Base-by-base conservation (phyloP, 2,888 invertebrate genomes). In the Actias luna region DNA sequence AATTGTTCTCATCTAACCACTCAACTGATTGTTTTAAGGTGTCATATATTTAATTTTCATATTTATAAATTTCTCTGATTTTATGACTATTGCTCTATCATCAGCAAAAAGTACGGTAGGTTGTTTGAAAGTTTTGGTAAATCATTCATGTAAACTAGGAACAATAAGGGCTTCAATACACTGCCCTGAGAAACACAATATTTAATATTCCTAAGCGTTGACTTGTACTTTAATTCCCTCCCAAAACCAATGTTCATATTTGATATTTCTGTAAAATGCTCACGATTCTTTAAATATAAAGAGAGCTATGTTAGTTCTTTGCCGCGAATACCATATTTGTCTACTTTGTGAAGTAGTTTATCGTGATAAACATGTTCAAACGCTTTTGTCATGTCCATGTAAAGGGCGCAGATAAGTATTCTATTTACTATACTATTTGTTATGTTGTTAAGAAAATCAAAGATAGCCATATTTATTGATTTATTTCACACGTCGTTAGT, bases 311-410 rank as follows among this genome's bases (percentile, higher is more conserved):
- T 42, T 14, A 61, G n/a, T 31, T 62, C 35, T 18, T 65, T 64
- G 5, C 65, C 68, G 18, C 67, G 31, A 7, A 68, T 42, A 7
- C 68, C 67, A 31, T 64, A 67, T 7, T 50, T 22, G 8, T 65
- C 35, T 35, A 67, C 12, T 61, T 67, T 69, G 0, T n/a, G 10
- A 1, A 68, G 35, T 10, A 71, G 61, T 8, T 57, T 62, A 10
- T 52, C 8, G 39, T 71, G 68, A 35, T 64, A 22, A 10, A 69
- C 68, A 27, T 61, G 65, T 59, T 70, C 70, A 25, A 69, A 70
- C 2, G 67, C 68, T 39, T 69, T 63, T n/a, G 66, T 63, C 64
- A 69, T 64, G 16, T 69, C 68, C 62, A 65, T 66, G 58, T 60
- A 71, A 18, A 71, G 10, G 1, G 65, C 61, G 35, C 55, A 39